These are phyloP conservation scores for Athalia cordata DNA, from an alignment of 2,888 invertebrate species.

Conservation along the genomic window DNA sequence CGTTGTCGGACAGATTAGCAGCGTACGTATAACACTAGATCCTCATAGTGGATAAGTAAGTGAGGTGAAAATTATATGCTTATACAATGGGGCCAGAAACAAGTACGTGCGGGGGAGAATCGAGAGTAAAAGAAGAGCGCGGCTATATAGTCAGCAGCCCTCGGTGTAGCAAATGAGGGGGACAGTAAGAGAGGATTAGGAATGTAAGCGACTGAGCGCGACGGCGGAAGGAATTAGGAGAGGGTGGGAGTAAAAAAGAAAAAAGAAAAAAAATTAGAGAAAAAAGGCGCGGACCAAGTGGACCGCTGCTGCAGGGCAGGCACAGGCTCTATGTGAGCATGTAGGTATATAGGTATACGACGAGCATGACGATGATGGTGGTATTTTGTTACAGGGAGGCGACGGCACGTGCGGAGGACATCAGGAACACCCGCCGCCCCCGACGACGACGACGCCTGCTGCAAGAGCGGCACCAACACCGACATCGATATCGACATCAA, in stretches of 20 bases:
- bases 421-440: constrained; percentile 49
- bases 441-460: constrained; percentile 61
- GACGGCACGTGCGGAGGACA: constrained; percentile 71
- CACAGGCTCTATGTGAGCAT: too few species aligned
- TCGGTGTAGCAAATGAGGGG: too few species aligned
- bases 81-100: too few species aligned
- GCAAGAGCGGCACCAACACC: constrained; percentile 54
- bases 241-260: not conserved
- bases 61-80: too few species aligned
- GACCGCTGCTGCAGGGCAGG: not conserved
- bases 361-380: constrained; percentile 35
- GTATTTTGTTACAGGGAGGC: constrained; percentile 72
- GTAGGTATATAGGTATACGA: not conserved
- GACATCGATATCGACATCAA: constrained; percentile 29
- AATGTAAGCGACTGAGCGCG: not conserved
- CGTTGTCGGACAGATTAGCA: not conserved
- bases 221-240: not conserved
- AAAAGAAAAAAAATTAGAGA: not conserved
- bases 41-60: too few species aligned
- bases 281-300: not conserved
- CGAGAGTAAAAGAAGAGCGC: too few species aligned
- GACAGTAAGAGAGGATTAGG: too few species aligned
- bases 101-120: too few species aligned
- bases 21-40: not conserved
- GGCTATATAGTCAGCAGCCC: too few species aligned